Evolutionary conservation across 1,140 invertebrate genomes (phyloP).

Genomic region (Pissodes strobi): DNA sequence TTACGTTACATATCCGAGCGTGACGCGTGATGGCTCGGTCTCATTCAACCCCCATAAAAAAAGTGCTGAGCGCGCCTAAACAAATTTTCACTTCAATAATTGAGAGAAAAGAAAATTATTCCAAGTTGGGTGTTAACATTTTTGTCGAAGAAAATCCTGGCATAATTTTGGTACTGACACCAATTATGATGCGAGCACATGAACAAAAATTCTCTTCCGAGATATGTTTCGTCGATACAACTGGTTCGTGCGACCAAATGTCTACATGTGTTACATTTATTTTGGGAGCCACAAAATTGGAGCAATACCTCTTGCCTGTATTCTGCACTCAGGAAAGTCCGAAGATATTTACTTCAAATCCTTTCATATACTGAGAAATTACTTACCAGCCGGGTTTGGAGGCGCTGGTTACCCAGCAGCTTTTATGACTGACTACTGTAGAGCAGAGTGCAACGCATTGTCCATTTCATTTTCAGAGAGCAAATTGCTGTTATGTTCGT

Average conservation of each 20-base stretch:
- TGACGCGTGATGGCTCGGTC: no score
- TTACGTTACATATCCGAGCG: no score
- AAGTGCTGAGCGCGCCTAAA: no score
- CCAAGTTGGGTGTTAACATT: constrained; percentile 10
- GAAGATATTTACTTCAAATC: constrained; percentile 20
- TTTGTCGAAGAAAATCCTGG: constrained; percentile 25
- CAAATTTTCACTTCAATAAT: no score
- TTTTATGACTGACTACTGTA: constrained; percentile 35
- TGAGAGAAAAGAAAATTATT: constrained; percentile 13
- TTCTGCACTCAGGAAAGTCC: constrained; percentile 23
- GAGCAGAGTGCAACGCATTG: constrained; percentile 28
- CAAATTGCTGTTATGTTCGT: no score
- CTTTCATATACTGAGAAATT: no score
- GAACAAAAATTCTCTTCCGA: constrained; percentile 16
- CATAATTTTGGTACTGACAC: constrained; percentile 28
- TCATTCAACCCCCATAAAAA: no score
- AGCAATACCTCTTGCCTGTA: constrained; percentile 19
- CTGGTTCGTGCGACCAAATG: constrained; percentile 23
- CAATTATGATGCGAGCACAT: constrained; percentile 26
- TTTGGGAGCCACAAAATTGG: constrained; percentile 33
- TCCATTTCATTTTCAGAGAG: constrained; percentile 5
- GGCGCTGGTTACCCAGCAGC: no score
- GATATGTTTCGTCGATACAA: constrained; percentile 23
- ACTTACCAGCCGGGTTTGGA: constrained; percentile 19
- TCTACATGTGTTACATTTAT: constrained; percentile 29